Evolutionary conservation across 2,797 vertebrate genomes (phyloP).

Genomic region (Neoniphon sammara): DNA sequence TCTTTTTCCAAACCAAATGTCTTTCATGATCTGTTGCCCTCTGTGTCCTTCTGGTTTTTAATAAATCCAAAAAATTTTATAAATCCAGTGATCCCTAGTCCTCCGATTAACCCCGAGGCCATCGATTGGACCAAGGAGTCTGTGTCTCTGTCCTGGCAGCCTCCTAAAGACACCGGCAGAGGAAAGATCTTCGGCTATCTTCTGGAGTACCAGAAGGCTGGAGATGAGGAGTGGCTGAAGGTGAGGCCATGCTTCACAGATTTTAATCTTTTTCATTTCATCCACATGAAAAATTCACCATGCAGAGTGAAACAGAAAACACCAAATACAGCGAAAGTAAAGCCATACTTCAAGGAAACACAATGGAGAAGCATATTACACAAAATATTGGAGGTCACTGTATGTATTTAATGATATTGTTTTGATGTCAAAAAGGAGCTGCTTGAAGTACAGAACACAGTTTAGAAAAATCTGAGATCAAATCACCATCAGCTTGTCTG

Average conservation of each 20-base stretch:
- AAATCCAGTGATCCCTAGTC: constrained; percentile 89
- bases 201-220: constrained; percentile 94
- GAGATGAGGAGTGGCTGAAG: constrained; percentile 94
- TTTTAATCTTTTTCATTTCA: background rate
- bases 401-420: too few species aligned
- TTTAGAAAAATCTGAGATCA: too few species aligned
- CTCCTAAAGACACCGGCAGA: constrained; percentile 91
- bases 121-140: constrained; percentile 94
- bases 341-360: background rate
- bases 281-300: background rate
- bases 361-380: background rate
- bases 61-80: too few species aligned
- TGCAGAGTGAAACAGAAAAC: background rate
- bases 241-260: constrained; percentile 35
- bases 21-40: background rate
- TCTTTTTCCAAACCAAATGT: background rate
- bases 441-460: too few species aligned
- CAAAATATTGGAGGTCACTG: background rate
- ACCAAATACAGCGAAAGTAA: background rate
- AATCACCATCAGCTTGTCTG: too few species aligned
- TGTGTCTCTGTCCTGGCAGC: constrained; percentile 92
- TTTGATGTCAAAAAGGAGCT: too few species aligned
- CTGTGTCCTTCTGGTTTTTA: too few species aligned
- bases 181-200: constrained; percentile 98
- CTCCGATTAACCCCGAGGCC: constrained; percentile 89